Evolutionary conservation across 2,113 vertebrate genomes (phyloP).

Genomic region (Campylomormyrus numenius): DNA sequence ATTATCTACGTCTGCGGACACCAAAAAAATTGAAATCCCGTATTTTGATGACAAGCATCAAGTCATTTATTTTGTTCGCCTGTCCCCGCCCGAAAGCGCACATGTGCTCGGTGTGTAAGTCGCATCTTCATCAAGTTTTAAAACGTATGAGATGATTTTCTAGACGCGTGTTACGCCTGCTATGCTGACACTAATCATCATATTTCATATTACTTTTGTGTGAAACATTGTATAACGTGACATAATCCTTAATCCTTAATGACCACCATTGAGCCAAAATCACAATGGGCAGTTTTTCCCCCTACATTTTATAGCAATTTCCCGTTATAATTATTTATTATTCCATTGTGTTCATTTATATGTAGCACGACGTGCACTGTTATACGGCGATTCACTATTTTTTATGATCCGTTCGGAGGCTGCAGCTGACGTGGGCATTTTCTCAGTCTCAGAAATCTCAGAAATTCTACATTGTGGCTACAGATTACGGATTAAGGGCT

Average conservation of each 20-base stretch:
- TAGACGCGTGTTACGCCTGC: neutral
- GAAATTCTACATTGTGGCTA: neutral
- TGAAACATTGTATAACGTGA: neutral
- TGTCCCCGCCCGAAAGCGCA: neutral
- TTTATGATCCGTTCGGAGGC: neutral
- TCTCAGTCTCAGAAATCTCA: neutral
- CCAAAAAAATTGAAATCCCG: neutral
- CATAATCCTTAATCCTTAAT: neutral
- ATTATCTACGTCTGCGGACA: neutral
- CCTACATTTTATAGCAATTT: neutral
- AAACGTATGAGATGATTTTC: neutral
- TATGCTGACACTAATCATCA: neutral
- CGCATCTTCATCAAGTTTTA: neutral
- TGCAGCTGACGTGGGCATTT: neutral
- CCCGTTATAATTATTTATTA: neutral
- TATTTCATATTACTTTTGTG: neutral
- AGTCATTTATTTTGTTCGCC: neutral
- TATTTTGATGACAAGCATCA: neutral
- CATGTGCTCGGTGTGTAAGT: neutral
- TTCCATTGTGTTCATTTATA: neutral
- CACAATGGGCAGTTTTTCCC: neutral
- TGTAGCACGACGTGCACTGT: neutral
- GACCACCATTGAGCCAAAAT: neutral
- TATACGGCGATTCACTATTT: neutral
- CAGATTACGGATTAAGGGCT: neutral